Conservation (phyloP, 1,140 invertebrate genomes). For the Ostrea denselamellosa region DNA sequence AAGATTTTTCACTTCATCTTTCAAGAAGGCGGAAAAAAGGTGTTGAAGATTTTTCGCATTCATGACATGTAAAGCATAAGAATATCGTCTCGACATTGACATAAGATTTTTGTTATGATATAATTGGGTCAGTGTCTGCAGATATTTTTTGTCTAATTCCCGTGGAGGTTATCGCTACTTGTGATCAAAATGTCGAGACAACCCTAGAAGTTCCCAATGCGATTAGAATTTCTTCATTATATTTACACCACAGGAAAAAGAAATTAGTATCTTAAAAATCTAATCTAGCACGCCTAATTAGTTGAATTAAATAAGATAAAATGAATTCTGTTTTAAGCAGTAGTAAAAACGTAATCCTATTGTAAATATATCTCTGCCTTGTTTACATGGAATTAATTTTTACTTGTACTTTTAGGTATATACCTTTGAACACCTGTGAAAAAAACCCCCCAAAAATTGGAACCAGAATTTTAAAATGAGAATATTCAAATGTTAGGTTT, state of each 20-base stretch:
- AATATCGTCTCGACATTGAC: background rate
- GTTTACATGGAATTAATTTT: background rate
- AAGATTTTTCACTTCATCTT: conserved; percentile 44
- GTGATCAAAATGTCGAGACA: conserved; percentile 35
- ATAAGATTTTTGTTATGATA: background rate
- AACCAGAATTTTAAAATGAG: background rate
- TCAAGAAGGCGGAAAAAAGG: conserved; percentile 39
- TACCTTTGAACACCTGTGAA: conserved; percentile 26
- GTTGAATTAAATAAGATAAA: conserved; percentile 29
- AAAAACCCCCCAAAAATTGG: background rate
- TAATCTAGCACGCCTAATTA: conserved; percentile 39
- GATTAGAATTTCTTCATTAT: conserved; percentile 32
- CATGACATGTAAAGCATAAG: background rate
- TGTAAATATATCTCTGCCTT: conserved; percentile 2
- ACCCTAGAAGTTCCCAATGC: conserved; percentile 12
- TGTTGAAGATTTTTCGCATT: conserved; percentile 28
- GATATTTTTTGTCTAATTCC: background rate
- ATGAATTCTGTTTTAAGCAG: conserved; percentile 10
- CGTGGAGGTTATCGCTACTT: conserved; percentile 7
- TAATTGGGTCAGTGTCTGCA: conserved; percentile 12
- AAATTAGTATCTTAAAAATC: conserved; percentile 30
- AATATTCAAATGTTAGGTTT: background rate
- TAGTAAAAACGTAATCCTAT: background rate
- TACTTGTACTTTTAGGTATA: background rate
- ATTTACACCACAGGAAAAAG: conserved; percentile 30